phyloP scores from a whole-genome alignment of 1,140 invertebrate genomes.

The Pinna nobilis region DNA sequence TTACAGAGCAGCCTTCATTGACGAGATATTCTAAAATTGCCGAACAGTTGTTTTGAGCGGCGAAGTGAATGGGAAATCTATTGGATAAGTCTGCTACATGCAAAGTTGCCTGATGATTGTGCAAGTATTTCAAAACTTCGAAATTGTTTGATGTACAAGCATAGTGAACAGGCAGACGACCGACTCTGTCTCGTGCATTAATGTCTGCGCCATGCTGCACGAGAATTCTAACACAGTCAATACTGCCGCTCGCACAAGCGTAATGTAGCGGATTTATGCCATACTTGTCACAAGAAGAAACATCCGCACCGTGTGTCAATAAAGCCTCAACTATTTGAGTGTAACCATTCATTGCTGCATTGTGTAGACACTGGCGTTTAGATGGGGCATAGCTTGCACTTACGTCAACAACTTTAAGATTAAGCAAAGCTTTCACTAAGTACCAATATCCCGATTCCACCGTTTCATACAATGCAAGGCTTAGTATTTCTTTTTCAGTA shows the following conservation, averaged over 20 bases:
- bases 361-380: background rate
- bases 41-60: background rate
- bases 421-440: background rate
- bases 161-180: conserved; percentile 28
- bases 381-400: background rate
- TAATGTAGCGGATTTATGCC: conserved; percentile 25
- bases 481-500: background rate
- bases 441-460: background rate
- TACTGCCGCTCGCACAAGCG: conserved; percentile 4
- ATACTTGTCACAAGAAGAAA: background rate
- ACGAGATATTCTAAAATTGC: conserved; percentile 10
- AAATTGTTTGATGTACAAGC: conserved; percentile 12
- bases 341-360: conserved; percentile 12
- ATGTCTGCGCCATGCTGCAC: background rate
- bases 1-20: background rate
- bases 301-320: conserved; percentile 4
- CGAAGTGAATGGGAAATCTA: conserved; percentile 17
- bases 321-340: conserved; percentile 10
- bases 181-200: background rate
- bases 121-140: conserved; percentile 4
- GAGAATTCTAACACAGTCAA: background rate
- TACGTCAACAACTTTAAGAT: background rate
- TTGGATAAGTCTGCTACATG: background rate
- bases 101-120: background rate
- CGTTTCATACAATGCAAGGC: background rate